Evolutionary conservation across 2,113 vertebrate species (phyloP).

Genomic region (Opisthocomus hoazin): DNA sequence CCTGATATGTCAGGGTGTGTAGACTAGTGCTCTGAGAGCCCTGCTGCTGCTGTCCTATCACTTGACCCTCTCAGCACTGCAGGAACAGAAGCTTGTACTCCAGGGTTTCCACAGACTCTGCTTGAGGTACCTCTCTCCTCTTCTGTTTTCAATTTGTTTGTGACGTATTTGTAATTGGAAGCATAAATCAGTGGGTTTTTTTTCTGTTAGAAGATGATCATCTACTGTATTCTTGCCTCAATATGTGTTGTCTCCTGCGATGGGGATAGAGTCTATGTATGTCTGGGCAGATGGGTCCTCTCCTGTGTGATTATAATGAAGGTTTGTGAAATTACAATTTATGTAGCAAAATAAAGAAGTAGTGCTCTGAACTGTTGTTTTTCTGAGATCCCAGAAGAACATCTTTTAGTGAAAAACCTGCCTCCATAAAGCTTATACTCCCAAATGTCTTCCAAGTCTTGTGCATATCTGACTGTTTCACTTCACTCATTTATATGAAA

Average conservation of each 20-base stretch:
- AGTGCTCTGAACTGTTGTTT: neutral
- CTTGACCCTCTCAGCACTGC: neutral
- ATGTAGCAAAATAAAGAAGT: neutral
- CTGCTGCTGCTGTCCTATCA: neutral
- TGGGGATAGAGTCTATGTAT: neutral
- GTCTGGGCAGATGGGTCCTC: neutral
- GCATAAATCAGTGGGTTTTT: neutral
- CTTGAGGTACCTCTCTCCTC: neutral
- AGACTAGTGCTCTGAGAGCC: neutral
- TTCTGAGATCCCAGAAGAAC: neutral
- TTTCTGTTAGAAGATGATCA: neutral
- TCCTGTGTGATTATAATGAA: neutral
- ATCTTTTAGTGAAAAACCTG: neutral
- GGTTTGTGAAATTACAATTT: neutral
- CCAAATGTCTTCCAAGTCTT: neutral
- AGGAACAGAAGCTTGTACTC: neutral
- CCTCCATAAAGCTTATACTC: neutral
- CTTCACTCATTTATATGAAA: neutral
- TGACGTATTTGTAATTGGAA: neutral
- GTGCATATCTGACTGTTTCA: neutral
- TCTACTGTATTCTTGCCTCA: neutral
- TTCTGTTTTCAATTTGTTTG: neutral
- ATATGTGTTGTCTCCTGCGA: neutral
- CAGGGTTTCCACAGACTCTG: neutral
- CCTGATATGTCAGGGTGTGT: neutral